Evolutionary conservation across 30 jellyfish, hydroid and myxozoan species (phyloP), one percentile per base, ranked within the genome.

Genomic region (Aurelia aurita): DNA sequence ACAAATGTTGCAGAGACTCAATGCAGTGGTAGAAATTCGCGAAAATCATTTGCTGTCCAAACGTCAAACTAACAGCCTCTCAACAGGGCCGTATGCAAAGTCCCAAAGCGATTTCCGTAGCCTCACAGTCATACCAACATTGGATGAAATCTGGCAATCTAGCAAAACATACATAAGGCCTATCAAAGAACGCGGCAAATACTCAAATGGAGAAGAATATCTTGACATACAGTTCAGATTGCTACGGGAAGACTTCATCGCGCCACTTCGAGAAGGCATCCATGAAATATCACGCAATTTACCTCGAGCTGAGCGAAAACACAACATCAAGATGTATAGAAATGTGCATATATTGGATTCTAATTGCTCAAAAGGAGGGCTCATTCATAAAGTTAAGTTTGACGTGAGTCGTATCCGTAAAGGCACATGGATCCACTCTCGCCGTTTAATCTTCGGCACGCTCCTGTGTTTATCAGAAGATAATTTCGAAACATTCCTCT

Each of bases 61-160:
- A 16, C 31, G 14, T 4, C 55, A 47, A 11, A 28, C 44, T 22
- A 20, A 26, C 11, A 71, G 28, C 34, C 23, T 25, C 20, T 2
- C 80, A 68, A 19, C 64, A 8, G 47, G 80, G 61, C 26, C 23
- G 23, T 13, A 29, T 16, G 29, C 22, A 19, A 57, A 57, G 51
- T 88, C 96, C 21, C 87, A 77, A 8, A 81, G 77, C n/a, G 96
- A 87, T 58, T 77, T 87, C 60, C 91, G 96, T 9, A 53, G 58
- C 21, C 27, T 77, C 25, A 21, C 96, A 20, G 49, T 77, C 28
- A 39, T 77, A 31, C 96, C 96, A 58, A 79, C 91, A 9, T 25
- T 39, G 19, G 73, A 77, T 7, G 96, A 87, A n/a, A 20, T 87
- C 22, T 18, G 19, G 23, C 58, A 43, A 14, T 29, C 62, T 10